Evolutionary conservation across 2,888 invertebrate genomes (phyloP).

Genomic region (Hedya salicella): DNA sequence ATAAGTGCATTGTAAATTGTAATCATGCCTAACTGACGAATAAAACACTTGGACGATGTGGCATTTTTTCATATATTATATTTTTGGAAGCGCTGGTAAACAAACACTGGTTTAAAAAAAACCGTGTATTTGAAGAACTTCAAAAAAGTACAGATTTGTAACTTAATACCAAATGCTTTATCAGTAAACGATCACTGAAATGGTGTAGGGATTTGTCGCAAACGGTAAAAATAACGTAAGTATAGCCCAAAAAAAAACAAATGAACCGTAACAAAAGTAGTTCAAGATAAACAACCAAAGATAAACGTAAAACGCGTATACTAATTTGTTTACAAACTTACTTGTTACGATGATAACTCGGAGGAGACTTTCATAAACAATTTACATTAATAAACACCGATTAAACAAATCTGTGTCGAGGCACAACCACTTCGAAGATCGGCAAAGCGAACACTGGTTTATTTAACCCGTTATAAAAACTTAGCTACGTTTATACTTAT

Average conservation of each 20-base stretch:
- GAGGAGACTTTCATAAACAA: constrained; percentile 1
- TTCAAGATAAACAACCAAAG: not conserved
- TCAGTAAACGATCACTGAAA: not conserved
- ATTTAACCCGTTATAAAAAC: constrained; percentile 35
- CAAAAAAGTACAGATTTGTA: no score
- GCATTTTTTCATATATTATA: no score
- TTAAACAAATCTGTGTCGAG: constrained; percentile 3
- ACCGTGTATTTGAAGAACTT: no score
- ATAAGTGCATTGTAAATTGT: no score
- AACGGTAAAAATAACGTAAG: no score
- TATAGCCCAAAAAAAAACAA: not conserved
- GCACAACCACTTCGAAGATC: constrained; percentile 26
- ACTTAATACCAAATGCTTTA: no score
- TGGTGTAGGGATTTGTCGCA: no score
- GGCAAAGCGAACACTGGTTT: constrained; percentile 29
- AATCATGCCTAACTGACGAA: no score
- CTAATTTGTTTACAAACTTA: constrained; percentile 23
- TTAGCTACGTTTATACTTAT: constrained; percentile 7
- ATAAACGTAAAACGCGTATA: not conserved
- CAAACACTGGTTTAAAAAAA: no score
- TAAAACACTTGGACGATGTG: no score
- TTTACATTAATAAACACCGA: not conserved
- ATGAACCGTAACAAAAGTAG: not conserved
- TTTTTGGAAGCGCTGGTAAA: no score
- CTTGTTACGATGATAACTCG: not conserved